Evolutionary conservation across 2,888 invertebrate species (phyloP).

Genomic region (Parascotia fuliginaria): DNA sequence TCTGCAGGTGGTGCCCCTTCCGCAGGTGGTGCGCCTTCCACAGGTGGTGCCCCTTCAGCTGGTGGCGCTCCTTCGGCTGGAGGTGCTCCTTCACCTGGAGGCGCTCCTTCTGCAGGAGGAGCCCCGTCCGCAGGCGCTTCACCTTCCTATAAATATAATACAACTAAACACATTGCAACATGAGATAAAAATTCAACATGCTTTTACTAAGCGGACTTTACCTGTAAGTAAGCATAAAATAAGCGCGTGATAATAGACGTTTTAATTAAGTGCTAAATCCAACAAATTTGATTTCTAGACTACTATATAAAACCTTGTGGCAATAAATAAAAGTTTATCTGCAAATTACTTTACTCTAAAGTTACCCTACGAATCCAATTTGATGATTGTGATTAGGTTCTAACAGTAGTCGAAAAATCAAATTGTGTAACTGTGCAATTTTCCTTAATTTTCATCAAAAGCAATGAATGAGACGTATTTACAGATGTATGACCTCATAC

Average conservation of each 20-base stretch:
- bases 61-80: slow-evolving; percentile 30
- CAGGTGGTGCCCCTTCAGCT: slow-evolving; percentile 31
- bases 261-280: neutral
- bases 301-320: too few relatives aligned
- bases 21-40: slow-evolving; percentile 36
- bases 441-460: too few relatives aligned
- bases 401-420: too few relatives aligned
- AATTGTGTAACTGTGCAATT: too few relatives aligned
- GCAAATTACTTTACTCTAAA: too few relatives aligned
- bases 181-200: neutral
- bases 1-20: slow-evolving; percentile 36
- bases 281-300: too few relatives aligned
- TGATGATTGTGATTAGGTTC: too few relatives aligned
- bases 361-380: too few relatives aligned
- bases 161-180: too few relatives aligned
- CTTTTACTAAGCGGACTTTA: slow-evolving; percentile 14
- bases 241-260: neutral
- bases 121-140: slow-evolving; percentile 38
- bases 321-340: too few relatives aligned
- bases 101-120: slow-evolving; percentile 15
- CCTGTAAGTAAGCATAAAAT: neutral
- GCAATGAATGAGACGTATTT: too few relatives aligned
- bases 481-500: too few relatives aligned
- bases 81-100: slow-evolving; percentile 27
- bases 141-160: slow-evolving; percentile 24